Base-by-base conservation (phyloP, 2,888 invertebrate species). In the Pristionchus maxplancki region DNA sequence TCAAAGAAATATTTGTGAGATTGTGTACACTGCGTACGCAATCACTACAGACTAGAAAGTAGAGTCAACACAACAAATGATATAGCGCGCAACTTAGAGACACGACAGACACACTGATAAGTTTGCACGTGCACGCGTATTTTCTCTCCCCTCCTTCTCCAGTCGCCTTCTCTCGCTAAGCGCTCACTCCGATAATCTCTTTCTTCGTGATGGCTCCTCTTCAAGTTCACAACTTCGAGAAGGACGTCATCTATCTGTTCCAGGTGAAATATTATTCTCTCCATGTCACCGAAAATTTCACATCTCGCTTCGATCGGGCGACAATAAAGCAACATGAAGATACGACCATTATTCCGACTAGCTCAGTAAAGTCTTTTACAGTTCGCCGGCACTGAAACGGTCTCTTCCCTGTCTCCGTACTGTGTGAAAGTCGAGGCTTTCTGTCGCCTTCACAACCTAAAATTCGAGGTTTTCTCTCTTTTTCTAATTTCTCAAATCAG, bases 351-450 rank as follows among this genome's bases (percentile, higher is more conserved):
- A n/a, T 28, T 28, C 3, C 5, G 28, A 9, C 64, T 5, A 5
- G 15, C 31, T 15, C 15, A 20, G 37, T 13, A 34, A 20, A 28
- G 11, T 67, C 31, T 3, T 74, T 74, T 44, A 0, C 91, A 94
- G 82, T 94, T 94, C 89, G 91, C 91, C 28, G 89, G 93, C 0
- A 89, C 93, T 4, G 92, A 93, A 15, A 89, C 90, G 64, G 82
- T 88, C 11, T 94, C 94, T 53, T 94, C 93, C 87, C 88, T 93
- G 34, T 94, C 94, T 31, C 94, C 94, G 20, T 94, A 90, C 78
- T 94, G 93, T 85, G 87, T 94, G 74, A 94, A 94, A 89, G 87
- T 94, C 31, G 94, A 94, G 89, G 93, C 94, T 4, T 94, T 92
- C 81, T 89, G 94, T 15, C 90, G 93, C 15, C 93, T 92, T 17